A percentile compares a stretch with the other conserved stretches of the same genome.
phyloP scores from a whole-genome alignment of 2,797 vertebrate species.

The Fistularia tabacaria region DNA sequence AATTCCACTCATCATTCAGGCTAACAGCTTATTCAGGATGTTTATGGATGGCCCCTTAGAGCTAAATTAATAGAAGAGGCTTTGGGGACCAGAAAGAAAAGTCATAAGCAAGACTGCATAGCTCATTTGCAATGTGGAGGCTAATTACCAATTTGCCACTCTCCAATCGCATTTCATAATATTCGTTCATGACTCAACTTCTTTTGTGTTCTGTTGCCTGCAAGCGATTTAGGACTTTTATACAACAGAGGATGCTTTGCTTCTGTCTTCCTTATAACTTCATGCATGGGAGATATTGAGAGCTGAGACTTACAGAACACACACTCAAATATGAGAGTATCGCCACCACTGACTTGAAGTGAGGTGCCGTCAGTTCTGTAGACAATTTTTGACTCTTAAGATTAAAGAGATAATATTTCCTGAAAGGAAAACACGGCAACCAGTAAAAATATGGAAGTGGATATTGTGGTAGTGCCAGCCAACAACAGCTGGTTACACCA shows the following conservation, averaged over 20 bases:
- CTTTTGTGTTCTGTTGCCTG: conserved; percentile 71
- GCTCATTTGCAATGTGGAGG: conserved; percentile 70
- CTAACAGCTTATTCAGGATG: conserved; percentile 74
- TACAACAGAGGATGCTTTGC: conserved; percentile 65
- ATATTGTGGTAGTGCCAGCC: too few relatives aligned
- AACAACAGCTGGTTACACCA: too few relatives aligned
- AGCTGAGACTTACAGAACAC: conserved; percentile 38
- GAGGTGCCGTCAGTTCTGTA: conserved; percentile 24
- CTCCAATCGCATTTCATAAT: conserved; percentile 73
- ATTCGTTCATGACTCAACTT: conserved; percentile 67
- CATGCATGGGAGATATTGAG: conserved; percentile 51
- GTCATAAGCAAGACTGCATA: conserved; percentile 73
- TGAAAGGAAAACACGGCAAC: too few relatives aligned
- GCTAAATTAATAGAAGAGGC: conserved; percentile 78
- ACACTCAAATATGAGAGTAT: conserved; percentile 40
- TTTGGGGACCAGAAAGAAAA: conserved; percentile 69
- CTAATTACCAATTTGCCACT: conserved; percentile 76
- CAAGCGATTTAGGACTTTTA: conserved; percentile 71
- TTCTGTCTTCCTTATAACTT: conserved; percentile 63
- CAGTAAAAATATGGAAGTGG: not conserved
- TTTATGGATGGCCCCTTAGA: conserved; percentile 75
- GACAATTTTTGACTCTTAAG: conserved; percentile 14
- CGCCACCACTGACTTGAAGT: conserved; percentile 41
- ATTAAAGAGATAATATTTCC: conserved; percentile 5
- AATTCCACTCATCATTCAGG: conserved; percentile 68